Evolutionary conservation across 1,140 invertebrate species (phyloP).

Genomic region (Trialeurodes vaporariorum): DNA sequence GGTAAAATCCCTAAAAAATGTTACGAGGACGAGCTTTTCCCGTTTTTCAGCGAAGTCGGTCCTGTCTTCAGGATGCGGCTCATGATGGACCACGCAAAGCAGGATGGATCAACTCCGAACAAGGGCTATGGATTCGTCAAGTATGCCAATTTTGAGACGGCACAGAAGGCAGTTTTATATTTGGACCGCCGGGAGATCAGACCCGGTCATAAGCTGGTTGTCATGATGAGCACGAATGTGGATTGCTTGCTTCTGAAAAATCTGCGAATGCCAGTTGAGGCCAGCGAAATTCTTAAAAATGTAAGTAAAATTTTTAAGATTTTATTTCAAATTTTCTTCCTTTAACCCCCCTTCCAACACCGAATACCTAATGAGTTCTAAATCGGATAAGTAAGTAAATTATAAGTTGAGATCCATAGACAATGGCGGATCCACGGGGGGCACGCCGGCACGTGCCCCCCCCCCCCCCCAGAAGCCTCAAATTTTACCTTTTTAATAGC

Average conservation of each 20-base stretch:
- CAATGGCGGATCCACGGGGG: too few species aligned
- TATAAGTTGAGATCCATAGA: too few species aligned
- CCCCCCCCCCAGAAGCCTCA: too few species aligned
- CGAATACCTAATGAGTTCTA: too few species aligned
- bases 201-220: not conserved
- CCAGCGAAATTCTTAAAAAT: not conserved
- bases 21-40: conserved; percentile 11
- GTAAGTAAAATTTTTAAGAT: not conserved
- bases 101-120: too few species aligned
- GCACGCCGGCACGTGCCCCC: too few species aligned
- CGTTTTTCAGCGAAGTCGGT: conserved; percentile 34
- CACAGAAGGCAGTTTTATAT: not conserved
- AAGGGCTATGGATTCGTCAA: not conserved
- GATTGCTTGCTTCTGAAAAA: not conserved
- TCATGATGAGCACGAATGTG: not conserved
- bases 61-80: conserved; percentile 13
- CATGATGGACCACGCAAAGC: conserved; percentile 3
- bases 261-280: not conserved
- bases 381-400: too few species aligned
- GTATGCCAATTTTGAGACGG: not conserved
- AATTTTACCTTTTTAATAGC: too few species aligned
- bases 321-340: too few species aligned
- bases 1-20: conserved; percentile 5
- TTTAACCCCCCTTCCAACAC: too few species aligned
- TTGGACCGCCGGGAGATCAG: not conserved